These are phyloP conservation scores for Sogatella furcifera DNA, from an alignment of 1,140 invertebrate genomes.

Conservation along the genomic window DNA sequence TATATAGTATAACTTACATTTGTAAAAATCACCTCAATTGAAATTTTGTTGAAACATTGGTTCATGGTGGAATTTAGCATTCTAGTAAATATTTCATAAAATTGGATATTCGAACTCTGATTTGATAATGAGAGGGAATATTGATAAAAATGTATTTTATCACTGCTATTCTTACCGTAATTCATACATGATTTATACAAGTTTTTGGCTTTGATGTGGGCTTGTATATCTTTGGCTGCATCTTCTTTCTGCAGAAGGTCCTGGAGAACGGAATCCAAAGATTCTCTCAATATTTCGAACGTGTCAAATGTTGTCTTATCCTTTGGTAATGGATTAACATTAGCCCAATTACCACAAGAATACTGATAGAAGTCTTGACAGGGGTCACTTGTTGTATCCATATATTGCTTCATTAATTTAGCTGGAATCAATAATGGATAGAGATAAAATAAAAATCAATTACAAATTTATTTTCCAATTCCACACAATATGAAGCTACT, in stretches of 20 bases:
- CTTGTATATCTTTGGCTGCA: constrained; percentile 30
- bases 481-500: no score
- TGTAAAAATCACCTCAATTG: no score
- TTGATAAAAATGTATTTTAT: no score
- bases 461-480: no score
- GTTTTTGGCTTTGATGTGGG: constrained; percentile 60
- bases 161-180: constrained; percentile 38
- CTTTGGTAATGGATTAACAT: constrained; percentile 70
- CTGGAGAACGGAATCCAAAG: constrained; percentile 53
- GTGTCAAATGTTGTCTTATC: constrained; percentile 72
- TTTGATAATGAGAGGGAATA: no score
- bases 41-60: no score
- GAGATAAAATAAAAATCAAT: no score
- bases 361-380: constrained; percentile 88
- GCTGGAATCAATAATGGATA: constrained; percentile 14
- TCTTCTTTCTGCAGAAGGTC: constrained; percentile 48
- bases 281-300: constrained; percentile 70
- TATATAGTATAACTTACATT: no score
- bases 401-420: constrained; percentile 56
- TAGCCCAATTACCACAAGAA: constrained; percentile 79
- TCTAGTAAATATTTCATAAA: no score
- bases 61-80: no score
- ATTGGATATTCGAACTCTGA: neutral
- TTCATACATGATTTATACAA: constrained; percentile 81
- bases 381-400: constrained; percentile 66